These are phyloP conservation scores for Molossus molossus DNA, from an alignment of 2,797 vertebrate genomes.

Conservation along the genomic window DNA sequence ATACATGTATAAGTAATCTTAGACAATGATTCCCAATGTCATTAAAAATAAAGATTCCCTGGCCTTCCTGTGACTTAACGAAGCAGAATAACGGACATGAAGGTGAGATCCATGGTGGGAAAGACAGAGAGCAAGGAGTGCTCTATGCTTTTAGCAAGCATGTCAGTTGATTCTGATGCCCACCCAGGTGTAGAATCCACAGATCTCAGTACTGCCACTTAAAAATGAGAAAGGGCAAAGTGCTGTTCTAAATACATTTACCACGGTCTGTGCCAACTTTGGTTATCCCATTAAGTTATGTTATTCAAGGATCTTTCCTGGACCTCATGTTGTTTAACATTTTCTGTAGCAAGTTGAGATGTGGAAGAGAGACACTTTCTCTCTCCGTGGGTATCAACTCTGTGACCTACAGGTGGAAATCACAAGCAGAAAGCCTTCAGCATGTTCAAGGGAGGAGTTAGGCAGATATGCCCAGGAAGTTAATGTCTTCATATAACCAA, in stretches of 20 bases:
- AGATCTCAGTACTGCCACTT: neutral
- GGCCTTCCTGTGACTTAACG: neutral
- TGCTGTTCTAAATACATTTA: neutral
- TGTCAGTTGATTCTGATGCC: neutral
- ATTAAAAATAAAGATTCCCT: neutral
- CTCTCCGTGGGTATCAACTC: neutral
- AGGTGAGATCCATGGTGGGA: neutral
- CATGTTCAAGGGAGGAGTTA: neutral
- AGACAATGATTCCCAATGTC: neutral
- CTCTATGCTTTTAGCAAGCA: neutral
- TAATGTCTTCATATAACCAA: neutral
- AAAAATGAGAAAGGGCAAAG: neutral
- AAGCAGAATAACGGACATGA: neutral
- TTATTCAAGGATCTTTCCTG: neutral
- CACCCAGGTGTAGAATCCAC: neutral
- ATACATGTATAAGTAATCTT: neutral
- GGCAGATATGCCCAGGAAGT: neutral
- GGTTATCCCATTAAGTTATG: neutral
- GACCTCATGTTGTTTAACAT: neutral
- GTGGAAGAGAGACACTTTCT: neutral
- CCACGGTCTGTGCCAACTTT: neutral
- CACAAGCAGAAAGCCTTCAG: neutral
- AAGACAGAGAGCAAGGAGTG: neutral
- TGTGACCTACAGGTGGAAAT: neutral
- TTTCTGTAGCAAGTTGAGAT: conserved; percentile 24